These are phyloP conservation scores for Cantharis rufa DNA, from an alignment of 2,888 invertebrate species.

Conservation along the genomic window DNA sequence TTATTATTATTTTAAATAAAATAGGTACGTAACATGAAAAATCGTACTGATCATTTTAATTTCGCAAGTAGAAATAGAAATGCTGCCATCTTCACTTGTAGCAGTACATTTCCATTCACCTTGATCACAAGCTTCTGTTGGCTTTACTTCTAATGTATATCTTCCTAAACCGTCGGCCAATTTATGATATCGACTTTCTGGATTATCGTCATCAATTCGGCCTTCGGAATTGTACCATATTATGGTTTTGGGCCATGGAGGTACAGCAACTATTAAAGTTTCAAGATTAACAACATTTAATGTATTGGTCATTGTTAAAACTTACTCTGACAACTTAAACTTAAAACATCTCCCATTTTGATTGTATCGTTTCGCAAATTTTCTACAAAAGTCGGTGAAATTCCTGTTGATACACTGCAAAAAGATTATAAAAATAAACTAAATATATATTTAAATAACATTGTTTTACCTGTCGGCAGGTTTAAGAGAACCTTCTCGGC, in stretches of 20 bases:
- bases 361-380: slow-evolving; percentile 75
- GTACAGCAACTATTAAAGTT: slow-evolving; percentile 57
- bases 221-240: slow-evolving; percentile 88
- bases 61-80: slow-evolving; percentile 74
- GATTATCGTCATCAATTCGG: slow-evolving; percentile 66
- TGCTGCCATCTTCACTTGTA: slow-evolving; percentile 73
- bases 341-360: slow-evolving; percentile 76
- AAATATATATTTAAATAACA: neutral
- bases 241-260: slow-evolving; percentile 83
- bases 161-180: slow-evolving; percentile 84
- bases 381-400: slow-evolving; percentile 78
- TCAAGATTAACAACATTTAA: neutral
- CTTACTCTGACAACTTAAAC: slow-evolving; percentile 75
- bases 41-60: slow-evolving; percentile 79
- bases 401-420: slow-evolving; percentile 61
- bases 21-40: neutral
- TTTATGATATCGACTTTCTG: slow-evolving; percentile 66
- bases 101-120: slow-evolving; percentile 92
- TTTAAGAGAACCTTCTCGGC: slow-evolving; percentile 70
- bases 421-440: slow-evolving; percentile 34
- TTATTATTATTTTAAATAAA: neutral
- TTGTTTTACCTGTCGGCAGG: slow-evolving; percentile 69
- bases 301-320: neutral
- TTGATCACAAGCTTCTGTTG: slow-evolving; percentile 79
- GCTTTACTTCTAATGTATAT: slow-evolving; percentile 74